A percentile compares a stretch with the other conserved stretches of the same genome.
These are phyloP conservation scores for Hippopotamyrus pictus DNA, from an alignment of 2,797 vertebrate genomes.

Conservation along the genomic window DNA sequence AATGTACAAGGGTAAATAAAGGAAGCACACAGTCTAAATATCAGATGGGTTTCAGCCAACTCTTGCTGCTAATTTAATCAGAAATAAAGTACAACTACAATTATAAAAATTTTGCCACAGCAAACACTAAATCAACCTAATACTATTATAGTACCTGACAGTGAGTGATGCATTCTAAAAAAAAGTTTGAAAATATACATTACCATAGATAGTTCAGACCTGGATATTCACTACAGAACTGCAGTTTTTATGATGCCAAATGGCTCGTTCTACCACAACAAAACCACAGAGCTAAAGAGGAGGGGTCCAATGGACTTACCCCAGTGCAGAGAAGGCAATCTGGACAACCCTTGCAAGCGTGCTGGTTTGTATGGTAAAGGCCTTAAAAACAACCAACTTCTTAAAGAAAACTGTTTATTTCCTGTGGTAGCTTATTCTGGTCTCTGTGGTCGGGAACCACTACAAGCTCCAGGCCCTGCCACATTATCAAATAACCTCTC, in stretches of 20 bases:
- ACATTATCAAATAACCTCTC: background rate
- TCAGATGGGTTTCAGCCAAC: background rate
- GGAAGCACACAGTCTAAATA: background rate
- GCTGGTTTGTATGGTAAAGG: background rate
- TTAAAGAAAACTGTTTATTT: background rate
- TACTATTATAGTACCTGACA: background rate
- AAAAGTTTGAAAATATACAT: background rate
- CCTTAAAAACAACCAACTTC: background rate
- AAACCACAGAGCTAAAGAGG: background rate
- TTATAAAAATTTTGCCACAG: background rate
- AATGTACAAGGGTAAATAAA: background rate
- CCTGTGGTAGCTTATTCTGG: background rate
- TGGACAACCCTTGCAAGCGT: background rate
- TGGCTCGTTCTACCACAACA: background rate
- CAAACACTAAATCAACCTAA: background rate
- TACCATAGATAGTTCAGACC: background rate
- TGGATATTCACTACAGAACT: background rate
- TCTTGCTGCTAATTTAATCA: background rate
- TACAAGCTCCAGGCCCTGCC: background rate
- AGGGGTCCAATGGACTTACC: background rate
- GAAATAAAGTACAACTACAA: background rate
- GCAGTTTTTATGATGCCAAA: background rate
- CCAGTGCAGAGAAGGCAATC: background rate
- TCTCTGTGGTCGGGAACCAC: background rate
- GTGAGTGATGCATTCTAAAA: background rate